These are phyloP conservation scores for Scotopteryx bipunctaria DNA, from an alignment of 2,888 invertebrate species.

Conservation along the genomic window DNA sequence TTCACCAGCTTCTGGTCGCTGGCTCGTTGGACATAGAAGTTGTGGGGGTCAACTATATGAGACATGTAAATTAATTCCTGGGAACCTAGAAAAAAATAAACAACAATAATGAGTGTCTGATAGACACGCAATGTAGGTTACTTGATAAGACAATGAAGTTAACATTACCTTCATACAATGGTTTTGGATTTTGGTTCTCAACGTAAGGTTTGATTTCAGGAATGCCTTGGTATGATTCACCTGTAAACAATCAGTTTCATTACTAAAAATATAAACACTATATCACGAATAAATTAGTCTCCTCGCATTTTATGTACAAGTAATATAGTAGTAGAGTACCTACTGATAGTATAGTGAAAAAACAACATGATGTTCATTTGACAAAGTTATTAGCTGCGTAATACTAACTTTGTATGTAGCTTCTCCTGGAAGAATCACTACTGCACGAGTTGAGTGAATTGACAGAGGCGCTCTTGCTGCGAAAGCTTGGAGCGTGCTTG, in stretches of 20 bases:
- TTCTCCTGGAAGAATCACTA: conserved; percentile 53
- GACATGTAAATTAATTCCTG: conserved; percentile 80
- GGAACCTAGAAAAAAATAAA: conserved; percentile 55
- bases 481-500: conserved; percentile 59
- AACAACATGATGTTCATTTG: no score
- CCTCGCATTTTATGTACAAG: no score
- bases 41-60: conserved; percentile 83
- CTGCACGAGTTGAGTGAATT: conserved; percentile 63
- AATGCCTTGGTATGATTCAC: conserved; percentile 46
- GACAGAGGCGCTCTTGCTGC: conserved; percentile 62
- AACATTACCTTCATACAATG: conserved; percentile 60
- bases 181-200: conserved; percentile 55
- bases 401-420: conserved; percentile 35
- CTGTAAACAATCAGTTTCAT: conserved; percentile 38
- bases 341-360: no score
- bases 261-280: background rate
- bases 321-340: no score
- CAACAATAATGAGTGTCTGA: background rate
- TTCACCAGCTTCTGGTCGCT: conserved; percentile 63
- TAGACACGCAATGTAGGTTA: background rate
- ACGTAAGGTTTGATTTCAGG: conserved; percentile 57
- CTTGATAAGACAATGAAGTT: background rate
- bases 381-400: no score
- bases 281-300: no score
- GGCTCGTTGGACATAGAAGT: conserved; percentile 84